Conservation (phyloP, 2,797 vertebrate species). For the Chloroceryle inda region DNA sequence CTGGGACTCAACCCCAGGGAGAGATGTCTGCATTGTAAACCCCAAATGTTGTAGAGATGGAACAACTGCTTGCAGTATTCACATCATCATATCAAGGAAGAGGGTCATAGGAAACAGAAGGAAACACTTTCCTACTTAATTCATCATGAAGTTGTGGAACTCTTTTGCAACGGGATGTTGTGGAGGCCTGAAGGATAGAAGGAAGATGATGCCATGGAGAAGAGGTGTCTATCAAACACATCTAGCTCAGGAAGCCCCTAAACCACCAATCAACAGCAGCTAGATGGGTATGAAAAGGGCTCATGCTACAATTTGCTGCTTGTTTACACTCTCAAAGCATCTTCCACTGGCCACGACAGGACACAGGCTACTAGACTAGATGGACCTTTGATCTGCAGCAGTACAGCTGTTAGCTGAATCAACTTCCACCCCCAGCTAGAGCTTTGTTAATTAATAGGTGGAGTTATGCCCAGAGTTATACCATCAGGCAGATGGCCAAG, state of each 20-base stretch:
- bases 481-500: slow-evolving; percentile 10
- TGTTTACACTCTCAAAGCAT: neutral
- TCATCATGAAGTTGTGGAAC: neutral
- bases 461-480: neutral
- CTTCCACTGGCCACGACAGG: neutral
- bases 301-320: neutral
- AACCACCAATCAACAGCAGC: neutral
- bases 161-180: neutral
- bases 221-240: neutral
- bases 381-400: neutral
- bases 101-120: neutral
- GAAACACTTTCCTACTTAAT: neutral
- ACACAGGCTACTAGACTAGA: neutral
- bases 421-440: neutral
- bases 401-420: neutral
- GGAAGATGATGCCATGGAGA: neutral
- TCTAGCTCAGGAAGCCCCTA: neutral
- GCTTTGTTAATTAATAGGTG: slow-evolving; percentile 3
- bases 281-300: neutral
- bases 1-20: neutral
- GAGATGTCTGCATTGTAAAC: neutral
- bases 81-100: neutral
- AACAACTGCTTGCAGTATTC: neutral
- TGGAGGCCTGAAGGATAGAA: neutral
- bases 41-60: neutral